phyloP scores from a whole-genome alignment of 2,113 vertebrate genomes.

The Pterophyllum scalare region DNA sequence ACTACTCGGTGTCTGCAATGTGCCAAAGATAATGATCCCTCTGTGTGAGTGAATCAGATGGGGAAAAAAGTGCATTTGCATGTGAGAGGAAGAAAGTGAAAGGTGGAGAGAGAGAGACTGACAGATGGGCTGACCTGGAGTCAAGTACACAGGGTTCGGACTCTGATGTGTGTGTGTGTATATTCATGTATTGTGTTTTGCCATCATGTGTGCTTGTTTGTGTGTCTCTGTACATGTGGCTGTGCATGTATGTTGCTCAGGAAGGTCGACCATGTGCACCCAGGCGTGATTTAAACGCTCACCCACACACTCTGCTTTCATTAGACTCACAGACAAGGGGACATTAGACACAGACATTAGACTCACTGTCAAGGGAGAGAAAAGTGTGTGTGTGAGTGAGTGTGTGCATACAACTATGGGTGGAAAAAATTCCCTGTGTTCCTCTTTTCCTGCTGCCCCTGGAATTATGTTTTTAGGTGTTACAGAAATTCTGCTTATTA shows the following conservation, averaged over 20 bases:
- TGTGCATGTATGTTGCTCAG: slow-evolving; percentile 33
- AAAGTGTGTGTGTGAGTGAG: slow-evolving; percentile 7
- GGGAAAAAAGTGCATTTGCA: slow-evolving; percentile 36
- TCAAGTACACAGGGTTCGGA: slow-evolving; percentile 16
- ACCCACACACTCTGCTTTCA: slow-evolving; percentile 68
- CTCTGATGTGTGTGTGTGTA: slow-evolving; percentile 3
- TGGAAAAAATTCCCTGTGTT: background rate
- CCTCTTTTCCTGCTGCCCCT: slow-evolving; percentile 16
- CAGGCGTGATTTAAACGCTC: slow-evolving; percentile 46
- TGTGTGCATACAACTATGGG: background rate
- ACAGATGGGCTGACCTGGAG: slow-evolving; percentile 45
- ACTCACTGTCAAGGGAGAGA: slow-evolving; percentile 36
- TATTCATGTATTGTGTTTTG: slow-evolving; percentile 22
- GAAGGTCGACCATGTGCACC: slow-evolving; percentile 46
- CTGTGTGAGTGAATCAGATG: slow-evolving; percentile 20
- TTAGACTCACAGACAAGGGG: slow-evolving; percentile 61
- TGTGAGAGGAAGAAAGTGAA: slow-evolving; percentile 26
- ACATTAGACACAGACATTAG: slow-evolving; percentile 9
- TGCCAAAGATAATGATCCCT: slow-evolving; percentile 57
- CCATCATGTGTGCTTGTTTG: background rate
- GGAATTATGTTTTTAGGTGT: background rate
- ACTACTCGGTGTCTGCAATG: slow-evolving; percentile 38
- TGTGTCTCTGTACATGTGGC: slow-evolving; percentile 11
- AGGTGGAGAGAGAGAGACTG: slow-evolving; percentile 31
- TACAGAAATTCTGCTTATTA: background rate